Conservation (phyloP, 2,113 vertebrate genomes). For the Hippopotamus amphibius region DNA sequence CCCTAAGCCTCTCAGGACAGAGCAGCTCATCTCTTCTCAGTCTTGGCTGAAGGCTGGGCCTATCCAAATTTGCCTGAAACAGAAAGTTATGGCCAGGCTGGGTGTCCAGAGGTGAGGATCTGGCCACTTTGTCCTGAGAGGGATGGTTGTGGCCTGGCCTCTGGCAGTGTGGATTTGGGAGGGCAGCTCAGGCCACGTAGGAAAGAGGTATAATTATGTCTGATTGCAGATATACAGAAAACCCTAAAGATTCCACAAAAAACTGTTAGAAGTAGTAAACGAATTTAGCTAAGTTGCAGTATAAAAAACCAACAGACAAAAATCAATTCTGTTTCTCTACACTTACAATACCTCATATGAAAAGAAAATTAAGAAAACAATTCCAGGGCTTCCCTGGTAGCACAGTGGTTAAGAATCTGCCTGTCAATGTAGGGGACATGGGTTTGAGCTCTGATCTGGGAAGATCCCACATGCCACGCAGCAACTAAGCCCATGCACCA, state of each 20-base stretch:
- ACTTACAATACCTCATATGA: too few relatives aligned
- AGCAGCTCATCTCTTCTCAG: background rate
- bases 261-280: background rate
- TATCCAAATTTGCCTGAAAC: background rate
- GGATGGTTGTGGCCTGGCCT: background rate
- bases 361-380: too few relatives aligned
- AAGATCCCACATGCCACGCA: too few relatives aligned
- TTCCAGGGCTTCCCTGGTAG: too few relatives aligned
- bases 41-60: background rate
- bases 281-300: background rate
- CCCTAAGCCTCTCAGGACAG: background rate
- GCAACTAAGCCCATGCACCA: too few relatives aligned
- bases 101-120: background rate
- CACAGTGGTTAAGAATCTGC: too few relatives aligned
- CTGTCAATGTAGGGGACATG: too few relatives aligned
- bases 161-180: background rate
- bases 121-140: background rate
- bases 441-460: too few relatives aligned
- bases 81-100: background rate
- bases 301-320: background rate
- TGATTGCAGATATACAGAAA: background rate
- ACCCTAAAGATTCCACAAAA: background rate
- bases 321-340: background rate
- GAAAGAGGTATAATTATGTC: background rate
- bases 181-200: too few relatives aligned